Evolutionary conservation across 1,140 invertebrate species (phyloP).

Genomic region (Cydia strobilella): DNA sequence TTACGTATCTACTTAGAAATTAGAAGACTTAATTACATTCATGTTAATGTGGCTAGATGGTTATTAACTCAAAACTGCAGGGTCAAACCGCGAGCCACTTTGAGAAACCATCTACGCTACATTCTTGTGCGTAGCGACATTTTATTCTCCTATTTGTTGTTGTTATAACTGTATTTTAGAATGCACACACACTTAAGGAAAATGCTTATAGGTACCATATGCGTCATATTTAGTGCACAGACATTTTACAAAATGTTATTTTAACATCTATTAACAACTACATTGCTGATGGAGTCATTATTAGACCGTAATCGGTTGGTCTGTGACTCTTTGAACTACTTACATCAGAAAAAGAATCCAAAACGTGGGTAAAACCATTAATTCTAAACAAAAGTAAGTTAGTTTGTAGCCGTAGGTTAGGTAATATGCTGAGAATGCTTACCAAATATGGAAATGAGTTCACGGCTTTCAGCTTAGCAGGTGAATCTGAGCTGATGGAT

Average conservation of each 20-base stretch:
- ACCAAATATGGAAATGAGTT: constrained; percentile 20
- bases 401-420: constrained; percentile 13
- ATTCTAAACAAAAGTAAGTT: constrained; percentile 19
- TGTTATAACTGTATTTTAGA: background rate
- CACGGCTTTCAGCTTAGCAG: constrained; percentile 6
- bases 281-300: background rate
- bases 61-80: background rate
- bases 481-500: constrained; percentile 6
- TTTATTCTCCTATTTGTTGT: constrained; percentile 3
- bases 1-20: no score
- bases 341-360: constrained; percentile 15
- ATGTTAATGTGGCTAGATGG: background rate
- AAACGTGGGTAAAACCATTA: constrained; percentile 31
- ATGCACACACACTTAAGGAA: background rate
- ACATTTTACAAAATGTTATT: background rate
- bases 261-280: background rate
- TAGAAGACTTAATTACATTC: background rate
- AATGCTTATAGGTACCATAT: background rate
- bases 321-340: constrained; percentile 1
- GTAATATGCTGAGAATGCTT: constrained; percentile 17
- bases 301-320: background rate
- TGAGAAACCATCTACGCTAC: background rate
- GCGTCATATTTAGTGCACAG: no score
- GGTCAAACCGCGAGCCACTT: constrained; percentile 6
- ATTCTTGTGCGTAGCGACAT: background rate